These are phyloP conservation scores for Pelosia muscerda DNA, from an alignment of 2,888 invertebrate species.

Conservation along the genomic window DNA sequence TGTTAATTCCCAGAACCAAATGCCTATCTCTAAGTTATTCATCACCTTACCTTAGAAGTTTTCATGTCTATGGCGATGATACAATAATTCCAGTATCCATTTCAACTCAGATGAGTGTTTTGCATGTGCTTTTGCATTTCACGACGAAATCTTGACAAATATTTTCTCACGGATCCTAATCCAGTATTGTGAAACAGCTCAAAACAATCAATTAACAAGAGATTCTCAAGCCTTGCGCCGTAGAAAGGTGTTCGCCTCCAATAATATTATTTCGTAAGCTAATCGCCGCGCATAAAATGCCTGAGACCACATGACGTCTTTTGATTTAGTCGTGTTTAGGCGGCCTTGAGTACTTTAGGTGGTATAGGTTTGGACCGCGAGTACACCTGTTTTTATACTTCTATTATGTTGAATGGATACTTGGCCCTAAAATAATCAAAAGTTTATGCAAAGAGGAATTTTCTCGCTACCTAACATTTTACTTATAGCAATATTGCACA, in stretches of 20 bases:
- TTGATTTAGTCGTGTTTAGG: conserved; percentile 61
- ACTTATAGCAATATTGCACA: too few relatives aligned
- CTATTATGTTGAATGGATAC: not conserved
- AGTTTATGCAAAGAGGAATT: too few relatives aligned
- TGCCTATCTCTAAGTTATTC: too few relatives aligned
- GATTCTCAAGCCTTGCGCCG: conserved; percentile 50
- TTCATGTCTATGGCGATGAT: too few relatives aligned
- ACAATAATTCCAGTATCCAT: not conserved
- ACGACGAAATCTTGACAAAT: not conserved
- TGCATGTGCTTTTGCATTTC: not conserved
- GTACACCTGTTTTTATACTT: conserved; percentile 9
- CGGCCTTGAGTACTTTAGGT: conserved; percentile 38
- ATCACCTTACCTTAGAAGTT: too few relatives aligned
- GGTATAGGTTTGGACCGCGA: conserved; percentile 30
- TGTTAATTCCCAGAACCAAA: too few relatives aligned
- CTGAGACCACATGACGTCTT: conserved; percentile 73
- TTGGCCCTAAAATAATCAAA: too few relatives aligned
- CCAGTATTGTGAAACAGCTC: conserved; percentile 41
- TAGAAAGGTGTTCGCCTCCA: conserved; percentile 49
- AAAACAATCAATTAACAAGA: conserved; percentile 63
- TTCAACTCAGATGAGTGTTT: too few relatives aligned
- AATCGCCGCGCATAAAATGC: conserved; percentile 69
- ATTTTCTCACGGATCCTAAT: conserved; percentile 31
- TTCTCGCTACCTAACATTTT: too few relatives aligned
- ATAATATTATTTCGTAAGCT: conserved; percentile 75